phyloP scores from a whole-genome alignment of 2,113 vertebrate genomes.

The Delphinus delphis region DNA sequence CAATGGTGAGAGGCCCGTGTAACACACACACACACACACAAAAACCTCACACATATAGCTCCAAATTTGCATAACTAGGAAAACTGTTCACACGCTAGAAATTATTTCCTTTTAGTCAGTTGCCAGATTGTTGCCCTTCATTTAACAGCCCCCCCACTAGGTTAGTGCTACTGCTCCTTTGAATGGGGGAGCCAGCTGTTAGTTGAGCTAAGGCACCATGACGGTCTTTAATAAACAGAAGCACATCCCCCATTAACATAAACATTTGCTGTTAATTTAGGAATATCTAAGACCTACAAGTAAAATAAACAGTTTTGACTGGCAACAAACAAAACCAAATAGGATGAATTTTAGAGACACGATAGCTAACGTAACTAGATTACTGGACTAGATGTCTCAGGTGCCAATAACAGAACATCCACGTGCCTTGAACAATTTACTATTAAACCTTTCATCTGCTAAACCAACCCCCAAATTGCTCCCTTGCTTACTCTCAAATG shows the following conservation, averaged over 20 bases:
- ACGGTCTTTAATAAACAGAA: not conserved
- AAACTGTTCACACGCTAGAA: not conserved
- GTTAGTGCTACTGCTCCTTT: not conserved
- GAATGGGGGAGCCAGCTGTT: not conserved
- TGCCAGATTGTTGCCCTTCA: not conserved
- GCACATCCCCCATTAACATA: not conserved
- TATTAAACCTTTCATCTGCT: constrained; percentile 48
- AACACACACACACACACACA: not conserved
- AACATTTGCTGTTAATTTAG: not conserved
- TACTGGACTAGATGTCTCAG: not conserved
- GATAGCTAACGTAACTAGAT: not conserved
- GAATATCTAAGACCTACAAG: not conserved
- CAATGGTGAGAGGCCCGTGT: too few relatives aligned
- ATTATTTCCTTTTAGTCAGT: not conserved
- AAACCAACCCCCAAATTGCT: constrained; percentile 41
- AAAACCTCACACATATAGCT: not conserved
- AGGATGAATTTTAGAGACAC: not conserved
- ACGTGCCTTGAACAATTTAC: constrained; percentile 53
- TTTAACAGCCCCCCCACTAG: not conserved
- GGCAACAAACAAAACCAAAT: not conserved
- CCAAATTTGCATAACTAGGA: not conserved
- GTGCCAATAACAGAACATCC: constrained; percentile 42
- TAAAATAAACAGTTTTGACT: constrained; percentile 3
- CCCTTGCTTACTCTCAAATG: constrained; percentile 35
- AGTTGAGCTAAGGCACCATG: not conserved